Base-by-base conservation (phyloP, 2,888 invertebrate genomes). In the Mimumesa dahlbomi region DNA sequence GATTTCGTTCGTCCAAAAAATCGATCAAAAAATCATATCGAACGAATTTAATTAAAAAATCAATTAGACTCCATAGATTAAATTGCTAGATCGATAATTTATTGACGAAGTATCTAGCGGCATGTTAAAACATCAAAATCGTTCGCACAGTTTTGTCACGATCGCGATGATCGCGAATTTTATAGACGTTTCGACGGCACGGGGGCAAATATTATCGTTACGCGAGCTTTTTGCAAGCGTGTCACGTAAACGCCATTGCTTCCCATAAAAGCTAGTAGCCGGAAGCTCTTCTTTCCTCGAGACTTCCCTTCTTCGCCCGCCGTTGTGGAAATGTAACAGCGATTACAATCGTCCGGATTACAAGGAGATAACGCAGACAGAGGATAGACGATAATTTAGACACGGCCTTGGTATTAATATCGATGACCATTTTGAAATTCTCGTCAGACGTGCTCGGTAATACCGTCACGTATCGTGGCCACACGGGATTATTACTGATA, bases 171-270 rank as follows among this genome's bases (percentile, higher is more conserved):
- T 0, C 46, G 43, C 40, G 31, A 73, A 73, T 61, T 65, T 57
- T 49, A 61, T 49, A 22, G 43, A 58, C 58, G 64, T 73, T 73
- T 59, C 64, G 34, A 22, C 42, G 25, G 25, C 48, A 31, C 50
- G 21, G 42, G 46, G 54, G 59, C 58, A 63, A 56, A 59, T 49
- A 48, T 48, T 34, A 45, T 38, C 38, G 43, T 18, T 49, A n/a
- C 42, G 45, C 22, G 11, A 14, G 50, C 11, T 22, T 43, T 62
- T 48, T 18, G 61, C 38, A 72, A 29, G 34, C 77, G 14, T 21
- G 49, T 75, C 77, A 77, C 77, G 77, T 74, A 66, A 49, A 21
- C 21, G 18, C 21, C 57, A 59, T 69, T 46, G 43, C 38, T 50
- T 22, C 53, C 57, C 49, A 56, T 64, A 69, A 64, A 62, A 40